Conservation (phyloP, 2,888 invertebrate species). For the Hofmannophila pseudospretella region DNA sequence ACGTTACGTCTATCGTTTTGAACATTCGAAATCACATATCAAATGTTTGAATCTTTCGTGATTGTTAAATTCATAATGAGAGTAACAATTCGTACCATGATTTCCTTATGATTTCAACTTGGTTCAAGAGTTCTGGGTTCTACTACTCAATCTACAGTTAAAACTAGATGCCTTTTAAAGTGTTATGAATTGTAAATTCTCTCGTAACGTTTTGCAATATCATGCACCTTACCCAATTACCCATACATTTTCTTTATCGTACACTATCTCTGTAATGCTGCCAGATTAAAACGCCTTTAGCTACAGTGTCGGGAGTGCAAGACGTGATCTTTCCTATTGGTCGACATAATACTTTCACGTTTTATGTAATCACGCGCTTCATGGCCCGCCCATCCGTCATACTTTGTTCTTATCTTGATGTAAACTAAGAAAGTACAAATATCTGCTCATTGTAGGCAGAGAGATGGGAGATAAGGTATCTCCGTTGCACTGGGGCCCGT, state of each 20-base stretch:
- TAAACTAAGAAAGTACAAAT: slow-evolving; percentile 52
- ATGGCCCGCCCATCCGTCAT: slow-evolving; percentile 58
- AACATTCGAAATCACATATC: too few species aligned
- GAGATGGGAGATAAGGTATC: slow-evolving; percentile 37
- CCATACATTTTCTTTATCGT: slow-evolving; percentile 21
- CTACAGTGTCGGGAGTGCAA: slow-evolving; percentile 36
- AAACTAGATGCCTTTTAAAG: too few species aligned
- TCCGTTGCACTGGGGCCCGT: slow-evolving; percentile 9
- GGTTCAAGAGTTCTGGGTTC: too few species aligned
- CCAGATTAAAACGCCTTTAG: slow-evolving; percentile 28
- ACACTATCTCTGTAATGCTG: slow-evolving; percentile 20
- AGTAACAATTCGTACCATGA: too few species aligned
- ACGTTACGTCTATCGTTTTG: too few species aligned
- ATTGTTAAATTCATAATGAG: too few species aligned
- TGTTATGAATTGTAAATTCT: too few species aligned
- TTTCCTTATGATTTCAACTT: too few species aligned
- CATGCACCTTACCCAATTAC: slow-evolving; percentile 20
- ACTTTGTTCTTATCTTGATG: slow-evolving; percentile 56
- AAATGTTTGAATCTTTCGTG: too few species aligned
- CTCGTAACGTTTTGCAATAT: slow-evolving; percentile 10
- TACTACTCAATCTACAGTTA: too few species aligned
- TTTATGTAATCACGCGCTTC: slow-evolving; percentile 61
- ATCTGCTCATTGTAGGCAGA: slow-evolving; percentile 39
- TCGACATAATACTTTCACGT: slow-evolving; percentile 62
- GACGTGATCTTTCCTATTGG: slow-evolving; percentile 50